Base-by-base conservation (phyloP, 2,888 invertebrate genomes). In the Pyrrhosoma nymphula region DNA sequence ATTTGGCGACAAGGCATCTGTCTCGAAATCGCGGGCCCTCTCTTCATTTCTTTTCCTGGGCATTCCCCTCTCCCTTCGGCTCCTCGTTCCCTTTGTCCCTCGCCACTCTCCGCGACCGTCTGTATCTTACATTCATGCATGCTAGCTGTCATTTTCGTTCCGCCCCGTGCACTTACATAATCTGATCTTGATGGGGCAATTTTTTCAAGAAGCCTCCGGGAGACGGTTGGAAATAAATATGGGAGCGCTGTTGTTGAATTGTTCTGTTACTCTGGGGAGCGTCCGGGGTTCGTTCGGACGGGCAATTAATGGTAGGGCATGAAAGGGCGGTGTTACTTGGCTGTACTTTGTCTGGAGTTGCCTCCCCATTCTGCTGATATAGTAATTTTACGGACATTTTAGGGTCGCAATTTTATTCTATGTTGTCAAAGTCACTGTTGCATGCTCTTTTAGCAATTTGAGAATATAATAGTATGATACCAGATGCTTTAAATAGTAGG, bases 131-230 rank as follows among this genome's bases (percentile, higher is more conserved):
- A 82, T 30, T 82, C 35, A 23, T 69, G 69, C 69, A 69, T 69
- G 82, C 35, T 30, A 12, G 30, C 82, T 82, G 82, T 82, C 82
- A n/a, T 82, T 82, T n/a, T 35, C 82, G 82, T 82, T 82, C 30
- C 35, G 82, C 82, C 35, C 82, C 82, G 35, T 82, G 82, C 82
- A 82, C 82, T 35, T 16, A 18, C 82, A 35, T 82, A 82, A 69
- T 82, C 82, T 82, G 82, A 82, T 35, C 82, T 12, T 82, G 26
- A 82, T 82, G 12, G 82, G 82, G 82, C 82, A 82, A 82, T 82
- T 82, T 82, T 82, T 69, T 3, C 6, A 82, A 35, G 0, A 82
- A 35, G 0, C 30, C 82, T 35, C 35, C 16, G 35, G 82, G 35
- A 82, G 82, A 26, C 1, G 60, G 60, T 60, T 82, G 35, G 35